These are phyloP conservation scores for Ctenicera cuprea DNA, from an alignment of 2,888 invertebrate genomes.

Conservation along the genomic window DNA sequence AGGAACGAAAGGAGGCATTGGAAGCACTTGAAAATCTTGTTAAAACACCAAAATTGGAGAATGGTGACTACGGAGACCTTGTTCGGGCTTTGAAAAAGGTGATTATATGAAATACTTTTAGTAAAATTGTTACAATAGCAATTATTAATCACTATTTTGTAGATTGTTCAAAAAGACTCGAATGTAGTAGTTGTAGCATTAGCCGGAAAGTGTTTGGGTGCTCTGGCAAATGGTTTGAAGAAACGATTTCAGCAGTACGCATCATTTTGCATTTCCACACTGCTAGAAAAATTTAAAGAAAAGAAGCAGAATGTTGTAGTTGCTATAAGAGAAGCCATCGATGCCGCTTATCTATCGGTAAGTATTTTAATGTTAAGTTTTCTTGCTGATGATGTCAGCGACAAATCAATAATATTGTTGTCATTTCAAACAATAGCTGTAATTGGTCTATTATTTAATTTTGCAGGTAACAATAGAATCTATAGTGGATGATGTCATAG, in stretches of 20 bases:
- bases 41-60: constrained; percentile 89
- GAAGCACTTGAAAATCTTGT: constrained; percentile 87
- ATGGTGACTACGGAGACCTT: constrained; percentile 94
- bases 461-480: constrained; percentile 86
- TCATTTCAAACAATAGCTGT: too few relatives aligned
- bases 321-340: constrained; percentile 91
- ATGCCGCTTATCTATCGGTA: constrained; percentile 89
- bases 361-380: constrained; percentile 59
- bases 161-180: constrained; percentile 94
- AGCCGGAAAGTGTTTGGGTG: constrained; percentile 88
- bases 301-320: constrained; percentile 94
- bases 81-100: constrained; percentile 92
- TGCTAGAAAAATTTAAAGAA: constrained; percentile 98
- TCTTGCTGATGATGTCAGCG: neutral
- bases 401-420: neutral
- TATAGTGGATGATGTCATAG: constrained; percentile 89
- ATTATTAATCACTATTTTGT: constrained; percentile 60
- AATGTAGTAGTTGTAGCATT: constrained; percentile 95
- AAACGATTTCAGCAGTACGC: constrained; percentile 92
- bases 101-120: constrained; percentile 44
- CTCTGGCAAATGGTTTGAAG: constrained; percentile 90
- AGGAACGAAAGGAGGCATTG: constrained; percentile 94
- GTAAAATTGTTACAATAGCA: neutral
- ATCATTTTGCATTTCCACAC: constrained; percentile 81
- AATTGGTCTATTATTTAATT: constrained; percentile 12